These are phyloP conservation scores for Drosophila repleta DNA, from an alignment of 1,140 invertebrate genomes.

Conservation along the genomic window DNA sequence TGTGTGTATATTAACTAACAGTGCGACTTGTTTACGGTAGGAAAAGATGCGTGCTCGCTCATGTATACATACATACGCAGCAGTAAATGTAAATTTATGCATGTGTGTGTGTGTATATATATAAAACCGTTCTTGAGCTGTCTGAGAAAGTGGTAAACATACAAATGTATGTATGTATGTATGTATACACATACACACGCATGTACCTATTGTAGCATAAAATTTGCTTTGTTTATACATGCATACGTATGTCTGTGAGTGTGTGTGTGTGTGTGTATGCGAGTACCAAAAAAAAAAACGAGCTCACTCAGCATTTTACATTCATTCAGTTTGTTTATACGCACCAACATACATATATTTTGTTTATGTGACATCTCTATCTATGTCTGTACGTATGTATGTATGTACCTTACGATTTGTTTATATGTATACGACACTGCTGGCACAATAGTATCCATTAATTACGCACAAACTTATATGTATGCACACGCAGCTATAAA, in stretches of 20 bases:
- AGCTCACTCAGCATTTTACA: background rate
- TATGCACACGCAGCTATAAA: conserved; percentile 1
- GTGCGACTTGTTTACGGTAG: conserved; percentile 36
- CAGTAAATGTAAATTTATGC: conserved; percentile 12
- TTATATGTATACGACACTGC: conserved; percentile 37
- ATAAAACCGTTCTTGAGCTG: conserved; percentile 29
- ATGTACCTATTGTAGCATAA: conserved; percentile 7
- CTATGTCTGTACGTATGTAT: conserved; percentile 2
- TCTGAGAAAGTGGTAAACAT: conserved; percentile 28
- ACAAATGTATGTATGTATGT: conserved; percentile 11
- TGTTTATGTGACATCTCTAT: conserved; percentile 4
- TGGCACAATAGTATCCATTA: conserved; percentile 29
- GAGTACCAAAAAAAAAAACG: background rate
- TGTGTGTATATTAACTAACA: conserved; percentile 21
- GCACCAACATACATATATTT: conserved; percentile 1
- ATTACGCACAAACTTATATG: conserved; percentile 16
- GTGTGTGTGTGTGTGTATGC: too few relatives aligned
- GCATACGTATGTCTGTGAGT: conserved; percentile 5
- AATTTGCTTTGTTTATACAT: conserved; percentile 28
- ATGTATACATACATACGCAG: conserved; percentile 23
- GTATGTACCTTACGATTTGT: conserved; percentile 22
- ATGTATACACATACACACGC: background rate
- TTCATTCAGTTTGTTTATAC: conserved; percentile 11
- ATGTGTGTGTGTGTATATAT: conserved; percentile 1
- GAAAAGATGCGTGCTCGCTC: conserved; percentile 26